Percentiles rank a stretch among this genome's conserved stretches.
Conservation (phyloP, 2,888 invertebrate genomes). For the Cylloceria caligata region DNA sequence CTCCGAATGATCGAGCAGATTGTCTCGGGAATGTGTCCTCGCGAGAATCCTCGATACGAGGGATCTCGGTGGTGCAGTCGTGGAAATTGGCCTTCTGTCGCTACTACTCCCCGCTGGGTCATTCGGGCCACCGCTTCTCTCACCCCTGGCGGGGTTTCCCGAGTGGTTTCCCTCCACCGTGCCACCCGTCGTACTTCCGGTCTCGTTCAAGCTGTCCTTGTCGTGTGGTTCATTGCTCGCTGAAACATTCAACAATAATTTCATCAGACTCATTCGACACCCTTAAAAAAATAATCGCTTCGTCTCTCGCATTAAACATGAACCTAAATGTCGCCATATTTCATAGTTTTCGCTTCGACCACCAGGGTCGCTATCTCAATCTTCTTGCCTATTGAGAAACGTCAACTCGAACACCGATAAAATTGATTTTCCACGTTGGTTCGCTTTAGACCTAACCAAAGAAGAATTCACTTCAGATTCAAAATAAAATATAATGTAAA, state of each 20-base stretch:
- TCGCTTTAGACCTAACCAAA: not conserved
- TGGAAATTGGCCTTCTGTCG: constrained; percentile 61
- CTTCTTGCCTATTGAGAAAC: no score
- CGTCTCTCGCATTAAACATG: not conserved
- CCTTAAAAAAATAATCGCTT: not conserved
- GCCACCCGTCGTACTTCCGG: constrained; percentile 82
- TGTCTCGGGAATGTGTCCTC: constrained; percentile 78
- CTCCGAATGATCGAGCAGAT: constrained; percentile 84
- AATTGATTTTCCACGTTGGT: not conserved
- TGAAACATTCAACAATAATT: constrained; percentile 73
- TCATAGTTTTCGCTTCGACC: no score
- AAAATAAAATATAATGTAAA: not conserved
- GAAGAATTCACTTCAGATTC: not conserved
- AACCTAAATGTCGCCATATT: no score
- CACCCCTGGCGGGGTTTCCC: constrained; percentile 75
- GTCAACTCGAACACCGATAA: no score
- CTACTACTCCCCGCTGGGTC: constrained; percentile 61
- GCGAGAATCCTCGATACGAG: constrained; percentile 81
- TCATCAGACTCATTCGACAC: not conserved
- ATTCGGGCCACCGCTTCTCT: constrained; percentile 69
- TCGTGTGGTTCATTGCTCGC: constrained; percentile 85
- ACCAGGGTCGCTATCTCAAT: no score
- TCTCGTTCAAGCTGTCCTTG: constrained; percentile 85
- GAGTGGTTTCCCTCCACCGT: constrained; percentile 80
- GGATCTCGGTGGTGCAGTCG: constrained; percentile 76